Evolutionary conservation across 2,113 vertebrate genomes (phyloP), one percentile per base, ranked within the genome.

Genomic region (Salvator merianae): DNA sequence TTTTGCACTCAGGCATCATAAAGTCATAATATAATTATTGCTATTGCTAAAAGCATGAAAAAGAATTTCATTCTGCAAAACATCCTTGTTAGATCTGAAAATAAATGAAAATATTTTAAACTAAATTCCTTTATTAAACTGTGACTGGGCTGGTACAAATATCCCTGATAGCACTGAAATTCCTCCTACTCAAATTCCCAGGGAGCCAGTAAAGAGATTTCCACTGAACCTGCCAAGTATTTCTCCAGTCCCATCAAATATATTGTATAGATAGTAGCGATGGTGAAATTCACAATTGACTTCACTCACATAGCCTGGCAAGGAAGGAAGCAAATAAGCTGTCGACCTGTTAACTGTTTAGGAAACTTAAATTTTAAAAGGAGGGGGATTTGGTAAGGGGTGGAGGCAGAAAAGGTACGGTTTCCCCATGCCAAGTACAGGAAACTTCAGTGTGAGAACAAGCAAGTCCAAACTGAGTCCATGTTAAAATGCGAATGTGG

Each of bases 291-390:
- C 38, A 53, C 8, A 53, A 66, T 38, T 74, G 32, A 85, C 4
- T 84, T 83, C 16, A 12, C 53, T 55, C 68, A 36, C 63, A 81
- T 77, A 53, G 80, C 55, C 20, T 59, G 63, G 43, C 13, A 62
- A 0, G 66, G n/a, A 82, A 12, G 55, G 34, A 16, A 34, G 14
- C 69, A 65, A 86, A 70, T 8, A 69, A 81, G 28, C 32, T 83
- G 85, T 86, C 87, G 68, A 84, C 50, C 65, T 5, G 4, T 40
- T 73, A 68, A 30, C 32, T 55, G 68, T 20, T 76, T 81, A 87
- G 81, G 5, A 36, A 7, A 47, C 28, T 66, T 83, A 14, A 84
- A 9, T 7, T 47, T 47, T 47, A 47, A 47, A 47, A 47, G 43
- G n/a, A n/a, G n/a, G n/a, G 53, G 38, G 24, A 84, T 69, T 24